Conservation (phyloP, 2,113 vertebrate genomes). For the Pionites leucogaster region DNA sequence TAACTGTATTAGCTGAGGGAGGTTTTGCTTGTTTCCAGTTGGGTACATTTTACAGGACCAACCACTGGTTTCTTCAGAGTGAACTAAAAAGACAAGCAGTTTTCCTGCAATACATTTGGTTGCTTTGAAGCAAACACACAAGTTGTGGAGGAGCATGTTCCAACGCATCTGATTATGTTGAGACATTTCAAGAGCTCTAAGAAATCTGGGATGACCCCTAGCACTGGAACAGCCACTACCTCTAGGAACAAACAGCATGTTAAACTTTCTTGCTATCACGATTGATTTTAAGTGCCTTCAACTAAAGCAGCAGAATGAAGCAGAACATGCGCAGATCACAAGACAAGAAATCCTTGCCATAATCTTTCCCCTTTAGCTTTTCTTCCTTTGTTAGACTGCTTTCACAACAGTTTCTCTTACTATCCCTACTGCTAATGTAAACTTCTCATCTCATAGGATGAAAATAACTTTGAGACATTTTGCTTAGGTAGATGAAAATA, state of each 20-base stretch:
- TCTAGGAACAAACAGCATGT: neutral
- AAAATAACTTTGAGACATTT: neutral
- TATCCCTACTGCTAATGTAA: neutral
- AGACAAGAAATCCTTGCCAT: neutral
- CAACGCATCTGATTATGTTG: neutral
- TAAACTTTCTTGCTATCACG: neutral
- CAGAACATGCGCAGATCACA: neutral
- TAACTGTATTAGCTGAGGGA: neutral
- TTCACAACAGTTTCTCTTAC: neutral
- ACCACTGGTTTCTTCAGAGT: neutral
- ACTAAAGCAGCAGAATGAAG: neutral
- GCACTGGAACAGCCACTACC: neutral
- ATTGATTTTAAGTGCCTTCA: neutral
- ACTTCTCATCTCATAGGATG: neutral
- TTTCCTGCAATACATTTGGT: neutral
- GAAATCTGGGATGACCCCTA: neutral
- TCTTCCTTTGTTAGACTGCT: neutral
- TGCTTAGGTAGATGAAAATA: neutral
- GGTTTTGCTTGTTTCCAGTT: neutral
- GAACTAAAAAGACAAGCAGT: neutral
- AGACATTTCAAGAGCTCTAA: neutral
- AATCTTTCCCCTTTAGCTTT: neutral
- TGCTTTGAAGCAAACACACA: neutral
- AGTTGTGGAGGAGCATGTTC: neutral
- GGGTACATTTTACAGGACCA: neutral